Conservation (phyloP, 2,888 invertebrate species). For the Netelia virgata region DNA sequence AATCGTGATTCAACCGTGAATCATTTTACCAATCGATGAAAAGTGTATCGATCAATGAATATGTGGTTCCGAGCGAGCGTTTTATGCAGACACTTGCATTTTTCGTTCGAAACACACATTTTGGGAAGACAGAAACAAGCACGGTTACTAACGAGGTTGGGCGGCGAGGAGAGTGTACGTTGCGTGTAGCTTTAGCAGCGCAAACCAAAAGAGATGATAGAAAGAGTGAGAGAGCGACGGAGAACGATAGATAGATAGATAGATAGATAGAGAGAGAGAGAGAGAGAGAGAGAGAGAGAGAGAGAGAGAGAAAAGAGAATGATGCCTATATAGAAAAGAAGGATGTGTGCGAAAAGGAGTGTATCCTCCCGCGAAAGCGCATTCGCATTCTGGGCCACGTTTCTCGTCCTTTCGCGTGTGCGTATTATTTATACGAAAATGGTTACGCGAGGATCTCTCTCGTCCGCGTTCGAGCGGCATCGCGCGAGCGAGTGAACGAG, state of each 20-base stretch:
- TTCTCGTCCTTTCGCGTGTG: slow-evolving; percentile 23
- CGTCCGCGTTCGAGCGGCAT: background rate
- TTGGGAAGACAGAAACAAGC: slow-evolving; percentile 14
- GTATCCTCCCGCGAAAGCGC: slow-evolving; percentile 35
- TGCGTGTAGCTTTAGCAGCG: background rate
- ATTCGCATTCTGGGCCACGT: slow-evolving; percentile 69
- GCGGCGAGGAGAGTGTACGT: background rate
- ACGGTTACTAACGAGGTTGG: slow-evolving; percentile 35
- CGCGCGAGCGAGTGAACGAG: slow-evolving; percentile 48
- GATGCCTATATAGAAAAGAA: slow-evolving; percentile 15
- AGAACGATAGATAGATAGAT: too few relatives aligned
- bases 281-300: background rate
- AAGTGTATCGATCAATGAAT: too few relatives aligned
- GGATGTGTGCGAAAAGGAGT: slow-evolving; percentile 36
- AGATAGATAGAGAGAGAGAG: background rate
- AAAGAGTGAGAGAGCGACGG: background rate
- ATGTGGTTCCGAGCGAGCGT: background rate
- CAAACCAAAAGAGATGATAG: background rate
- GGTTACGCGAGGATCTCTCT: slow-evolving; percentile 53
- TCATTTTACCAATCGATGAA: too few relatives aligned
- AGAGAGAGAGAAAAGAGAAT: background rate
- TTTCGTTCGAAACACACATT: slow-evolving; percentile 28
- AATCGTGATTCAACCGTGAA: too few relatives aligned
- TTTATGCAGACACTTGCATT: background rate
- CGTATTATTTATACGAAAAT: slow-evolving; percentile 56